Evolutionary conservation across 1,140 invertebrate genomes (phyloP), one percentile per base, ranked within the genome.

Genomic region (Drosophila gunungcola): DNA sequence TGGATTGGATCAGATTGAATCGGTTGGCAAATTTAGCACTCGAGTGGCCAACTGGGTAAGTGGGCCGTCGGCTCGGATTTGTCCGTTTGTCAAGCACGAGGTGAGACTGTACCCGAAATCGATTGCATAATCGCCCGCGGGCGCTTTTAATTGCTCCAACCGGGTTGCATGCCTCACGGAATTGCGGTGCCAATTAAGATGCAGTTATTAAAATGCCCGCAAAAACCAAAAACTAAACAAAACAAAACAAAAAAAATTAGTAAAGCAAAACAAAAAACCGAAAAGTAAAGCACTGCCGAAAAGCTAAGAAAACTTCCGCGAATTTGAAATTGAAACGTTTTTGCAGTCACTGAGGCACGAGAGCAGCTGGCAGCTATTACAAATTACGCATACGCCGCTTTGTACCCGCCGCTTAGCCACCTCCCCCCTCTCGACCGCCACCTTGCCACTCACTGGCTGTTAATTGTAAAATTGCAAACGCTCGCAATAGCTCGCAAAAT

Each of bases 361-460:
- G 82, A 86, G 82, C 81, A 86, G 62, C 77, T 49, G 56, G 13
- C 45, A 70, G 38, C 73, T 54, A 62, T 72, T 70, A 67, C 76
- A 85, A 77, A 84, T 84, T 84, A 84, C 81, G 81, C 81, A 84
- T 84, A 84, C 81, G 81, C 81, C 80, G 72, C 80, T 76, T 83
- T 83, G 80, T 80, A 80, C 52, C 25, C 45, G 6, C 32, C 53
- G 13, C 52, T 36, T 34, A 36, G 10, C 51, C 39, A 3, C 3
- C 12, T 2, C 3, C 11, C 9, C 21, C 42, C 5, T 12, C 13
- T 6, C 2, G 9, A n/a, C 21, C 12, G 10, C 42, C 3, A 11
- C 48, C 9, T 13, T 25, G 12, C 49, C 57, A 43, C 57, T 38
- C 16, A 29, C 32, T 36, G 41, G 49, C 73, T 69, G 62, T 68